Base-by-base conservation (phyloP, 2,113 vertebrate genomes). In the Mustelus asterias region DNA sequence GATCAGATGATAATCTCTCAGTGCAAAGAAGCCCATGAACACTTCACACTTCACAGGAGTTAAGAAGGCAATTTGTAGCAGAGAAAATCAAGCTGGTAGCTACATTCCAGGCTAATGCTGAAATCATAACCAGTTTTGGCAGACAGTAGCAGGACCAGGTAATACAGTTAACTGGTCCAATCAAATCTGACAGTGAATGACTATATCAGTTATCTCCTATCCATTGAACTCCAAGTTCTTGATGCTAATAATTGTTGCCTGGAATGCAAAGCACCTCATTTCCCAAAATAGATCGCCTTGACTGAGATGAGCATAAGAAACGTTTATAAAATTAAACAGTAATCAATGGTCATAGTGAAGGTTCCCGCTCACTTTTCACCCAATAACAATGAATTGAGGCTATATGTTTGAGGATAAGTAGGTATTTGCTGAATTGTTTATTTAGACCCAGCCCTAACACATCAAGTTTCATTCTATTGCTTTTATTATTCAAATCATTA, bases 401-500 rank as follows among this genome's bases (percentile, higher is more conserved):
- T n/a, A 1, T 44, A 8, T 70, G 37, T 54, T 95, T 72, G 41
- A n/a, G 13, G 24, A 26, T 69, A 94, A 70, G n/a, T 94, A 67
- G 92, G 24, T 94, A 94, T 95, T 92, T 70, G 24, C 67, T 29
- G 37, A 70, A 48, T 41, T 94, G 93, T 70, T 94, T 95, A 94
- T 94, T 69, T 94, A 41, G 58, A 65, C 63, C 60, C 29, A 65
- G 58, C 13, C 90, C 90, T 65, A 37, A 37, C 90, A 67, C 29
- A 63, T 22, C 65, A 94, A 41, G 26, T 16, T 72, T 11, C 13
- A 33, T 48, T 26, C 67, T 54, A n/a, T 65, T 93, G 60, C 89
- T 95, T 13, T 60, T 90, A 60, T 26, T 33, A 90, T 90, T 95
- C 44, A 95, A 95, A 33, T 95, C 22, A 95, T 95, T 72, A 67